phyloP scores from a whole-genome alignment of 2,113 vertebrate species.

The Albula glossodonta region DNA sequence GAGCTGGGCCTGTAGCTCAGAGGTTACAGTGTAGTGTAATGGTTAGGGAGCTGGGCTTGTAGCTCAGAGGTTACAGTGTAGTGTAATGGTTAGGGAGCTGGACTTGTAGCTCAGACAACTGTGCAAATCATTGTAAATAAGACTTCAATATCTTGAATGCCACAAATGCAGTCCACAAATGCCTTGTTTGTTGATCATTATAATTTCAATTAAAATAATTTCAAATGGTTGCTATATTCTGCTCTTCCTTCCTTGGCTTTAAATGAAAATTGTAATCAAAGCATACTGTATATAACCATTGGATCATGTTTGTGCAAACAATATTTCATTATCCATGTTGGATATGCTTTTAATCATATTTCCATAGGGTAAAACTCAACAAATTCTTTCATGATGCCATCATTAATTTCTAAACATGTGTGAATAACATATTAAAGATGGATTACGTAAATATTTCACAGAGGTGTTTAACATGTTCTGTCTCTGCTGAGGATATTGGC shows the following conservation, averaged over 20 bases:
- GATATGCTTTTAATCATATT: neutral
- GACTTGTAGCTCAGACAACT: too few species aligned
- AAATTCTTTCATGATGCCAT: neutral
- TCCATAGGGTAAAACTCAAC: neutral
- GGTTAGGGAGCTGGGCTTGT: too few species aligned
- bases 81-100: too few species aligned
- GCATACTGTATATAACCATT: neutral
- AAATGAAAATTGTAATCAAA: neutral
- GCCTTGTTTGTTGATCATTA: too few species aligned
- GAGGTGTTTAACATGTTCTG: neutral
- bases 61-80: too few species aligned
- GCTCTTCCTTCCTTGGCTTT: neutral
- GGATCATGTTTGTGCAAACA: neutral
- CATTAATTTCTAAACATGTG: neutral
- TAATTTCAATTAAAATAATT: neutral
- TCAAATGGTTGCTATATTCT: neutral
- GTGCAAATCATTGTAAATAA: too few species aligned
- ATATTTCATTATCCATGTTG: neutral
- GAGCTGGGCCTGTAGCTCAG: too few species aligned
- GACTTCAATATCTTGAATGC: too few species aligned
- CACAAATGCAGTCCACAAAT: too few species aligned
- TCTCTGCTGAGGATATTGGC: neutral
- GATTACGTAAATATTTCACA: neutral
- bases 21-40: too few species aligned
- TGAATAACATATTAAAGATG: neutral